Conservation (phyloP, 2,888 invertebrate species). For the Dione vanillae region DNA sequence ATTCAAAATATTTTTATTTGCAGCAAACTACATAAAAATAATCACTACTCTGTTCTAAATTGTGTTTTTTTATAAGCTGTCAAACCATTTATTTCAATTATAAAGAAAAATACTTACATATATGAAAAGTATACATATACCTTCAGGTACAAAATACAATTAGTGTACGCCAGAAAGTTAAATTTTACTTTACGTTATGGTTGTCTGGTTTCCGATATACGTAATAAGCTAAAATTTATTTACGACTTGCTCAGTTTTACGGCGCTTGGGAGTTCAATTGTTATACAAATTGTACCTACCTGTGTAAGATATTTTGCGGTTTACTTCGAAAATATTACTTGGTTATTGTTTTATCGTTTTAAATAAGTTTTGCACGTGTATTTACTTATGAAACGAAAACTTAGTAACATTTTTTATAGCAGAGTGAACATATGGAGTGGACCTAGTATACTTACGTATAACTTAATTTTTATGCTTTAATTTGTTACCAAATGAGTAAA, state of each 20-base stretch:
- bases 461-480: no score
- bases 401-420: no score
- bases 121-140: constrained; percentile 3
- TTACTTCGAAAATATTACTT: constrained; percentile 26
- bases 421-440: no score
- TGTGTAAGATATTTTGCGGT: constrained; percentile 28
- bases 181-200: constrained; percentile 43
- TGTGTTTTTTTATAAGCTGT: no score
- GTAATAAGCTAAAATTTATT: constrained; percentile 50
- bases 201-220: constrained; percentile 45
- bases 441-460: no score
- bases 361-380: not conserved
- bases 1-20: no score
- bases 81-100: no score
- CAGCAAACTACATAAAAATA: no score
- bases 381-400: no score
- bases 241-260: constrained; percentile 43
- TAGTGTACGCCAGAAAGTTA: constrained; percentile 36
- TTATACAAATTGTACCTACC: constrained; percentile 20
- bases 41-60: no score
- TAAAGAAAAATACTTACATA: not conserved
- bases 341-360: constrained; percentile 2
- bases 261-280: constrained; percentile 41
- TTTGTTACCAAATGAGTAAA: no score
- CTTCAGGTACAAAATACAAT: constrained; percentile 16